Percentiles rank a stretch among this genome's conserved stretches.
phyloP scores from a whole-genome alignment of 1,140 invertebrate genomes.

The Aphelinus atriplicis region DNA sequence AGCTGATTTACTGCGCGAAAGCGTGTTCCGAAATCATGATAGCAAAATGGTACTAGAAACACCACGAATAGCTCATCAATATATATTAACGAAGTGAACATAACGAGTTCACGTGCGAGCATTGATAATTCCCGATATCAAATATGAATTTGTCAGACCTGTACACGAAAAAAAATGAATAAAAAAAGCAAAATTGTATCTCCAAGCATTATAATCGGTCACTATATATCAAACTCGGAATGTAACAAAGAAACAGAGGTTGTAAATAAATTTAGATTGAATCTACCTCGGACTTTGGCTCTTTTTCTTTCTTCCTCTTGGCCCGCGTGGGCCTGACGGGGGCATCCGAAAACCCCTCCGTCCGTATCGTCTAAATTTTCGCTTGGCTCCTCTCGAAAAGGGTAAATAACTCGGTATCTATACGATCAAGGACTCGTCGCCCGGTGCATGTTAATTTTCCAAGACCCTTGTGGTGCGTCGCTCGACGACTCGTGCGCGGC shows the following conservation, averaged over 20 bases:
- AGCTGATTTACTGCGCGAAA: slow-evolving; percentile 23
- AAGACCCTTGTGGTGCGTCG: too few species aligned
- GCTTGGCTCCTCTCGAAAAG: not conserved
- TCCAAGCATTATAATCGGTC: slow-evolving; percentile 4
- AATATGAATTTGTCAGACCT: not conserved
- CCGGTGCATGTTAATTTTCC: not conserved
- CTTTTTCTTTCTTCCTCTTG: too few species aligned
- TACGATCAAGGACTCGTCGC: not conserved
- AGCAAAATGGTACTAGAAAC: slow-evolving; percentile 7
- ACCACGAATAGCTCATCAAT: not conserved
- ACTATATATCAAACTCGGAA: slow-evolving; percentile 13
- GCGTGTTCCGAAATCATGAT: slow-evolving; percentile 4
- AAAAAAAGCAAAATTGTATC: slow-evolving; percentile 9
- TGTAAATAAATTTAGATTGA: slow-evolving; percentile 36
- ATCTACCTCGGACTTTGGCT: not conserved
- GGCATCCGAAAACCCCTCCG: too few species aligned
- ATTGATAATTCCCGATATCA: not conserved
- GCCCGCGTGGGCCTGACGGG: too few species aligned
- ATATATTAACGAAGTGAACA: slow-evolving; percentile 12
- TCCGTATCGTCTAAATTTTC: too few species aligned
- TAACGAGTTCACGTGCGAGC: not conserved
- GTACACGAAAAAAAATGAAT: too few species aligned
- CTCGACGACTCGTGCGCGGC: not conserved
- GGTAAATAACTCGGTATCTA: slow-evolving; percentile 2
- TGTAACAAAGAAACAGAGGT: slow-evolving; percentile 32